Percentiles rank a stretch among this genome's conserved stretches.
Evolutionary conservation across 2,797 vertebrate species (phyloP).

Genomic region (Cercopithecus diana): DNA sequence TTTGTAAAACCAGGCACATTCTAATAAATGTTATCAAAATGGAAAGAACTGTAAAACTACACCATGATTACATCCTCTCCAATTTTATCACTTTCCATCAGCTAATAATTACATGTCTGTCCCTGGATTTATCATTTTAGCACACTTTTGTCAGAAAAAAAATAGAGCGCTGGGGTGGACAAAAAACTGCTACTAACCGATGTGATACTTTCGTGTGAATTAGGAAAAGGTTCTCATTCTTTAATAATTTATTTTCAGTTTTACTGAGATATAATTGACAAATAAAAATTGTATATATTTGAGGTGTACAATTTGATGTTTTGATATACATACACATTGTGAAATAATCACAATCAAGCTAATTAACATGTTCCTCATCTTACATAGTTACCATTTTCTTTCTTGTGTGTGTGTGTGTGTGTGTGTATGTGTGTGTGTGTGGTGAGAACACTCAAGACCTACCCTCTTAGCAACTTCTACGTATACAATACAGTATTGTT

Average conservation of each 20-base stretch:
- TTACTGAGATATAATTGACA: background rate
- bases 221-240: background rate
- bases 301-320: background rate
- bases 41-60: background rate
- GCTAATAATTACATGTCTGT: background rate
- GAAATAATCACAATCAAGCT: background rate
- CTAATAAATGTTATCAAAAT: conserved; percentile 45
- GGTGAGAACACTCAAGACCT: background rate
- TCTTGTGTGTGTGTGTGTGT: background rate
- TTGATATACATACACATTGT: background rate
- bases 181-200: background rate
- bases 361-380: background rate
- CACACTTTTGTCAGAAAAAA: background rate
- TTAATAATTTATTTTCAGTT: background rate
- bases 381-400: background rate
- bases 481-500: background rate
- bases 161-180: background rate
- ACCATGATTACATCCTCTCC: background rate
- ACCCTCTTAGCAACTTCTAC: background rate
- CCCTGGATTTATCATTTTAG: conserved; percentile 23
- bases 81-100: conserved; percentile 19
- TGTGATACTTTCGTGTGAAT: background rate
- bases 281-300: background rate
- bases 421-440: too few relatives aligned
- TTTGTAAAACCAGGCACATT: conserved; percentile 9